A percentile compares a stretch with the other conserved stretches of the same genome.
Conservation (phyloP, 64 coral and sea anemone genomes). For the Catalaphyllia jardinei region DNA sequence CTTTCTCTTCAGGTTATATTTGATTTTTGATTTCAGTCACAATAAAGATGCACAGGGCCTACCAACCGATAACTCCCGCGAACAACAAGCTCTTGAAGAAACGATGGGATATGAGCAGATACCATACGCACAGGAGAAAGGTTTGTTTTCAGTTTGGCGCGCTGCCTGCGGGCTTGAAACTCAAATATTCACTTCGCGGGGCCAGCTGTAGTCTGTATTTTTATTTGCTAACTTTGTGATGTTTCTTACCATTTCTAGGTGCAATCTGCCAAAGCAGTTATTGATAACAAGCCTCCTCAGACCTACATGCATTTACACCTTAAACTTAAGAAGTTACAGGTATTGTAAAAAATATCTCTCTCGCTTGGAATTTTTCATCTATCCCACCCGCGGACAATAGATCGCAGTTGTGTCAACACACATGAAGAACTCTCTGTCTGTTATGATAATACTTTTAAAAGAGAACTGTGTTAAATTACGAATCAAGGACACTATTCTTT, state of each 20-base stretch:
- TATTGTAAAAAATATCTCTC: constrained; percentile 1
- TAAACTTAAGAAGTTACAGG: constrained; percentile 97
- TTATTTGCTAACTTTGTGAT: background rate
- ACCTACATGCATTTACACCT: constrained; percentile 99
- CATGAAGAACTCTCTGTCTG: background rate
- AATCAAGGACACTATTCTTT: background rate
- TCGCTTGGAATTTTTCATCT: background rate
- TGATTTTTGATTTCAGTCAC: constrained; percentile 3
- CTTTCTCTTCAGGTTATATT: constrained; percentile 14
- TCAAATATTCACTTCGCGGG: background rate
- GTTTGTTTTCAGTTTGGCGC: constrained; percentile 39
- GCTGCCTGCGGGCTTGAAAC: background rate
- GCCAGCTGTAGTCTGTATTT: background rate
- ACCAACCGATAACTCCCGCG: constrained; percentile 97
- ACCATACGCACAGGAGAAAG: constrained; percentile 92
- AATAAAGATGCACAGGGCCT: constrained; percentile 86
- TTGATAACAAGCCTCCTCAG: constrained; percentile 96
- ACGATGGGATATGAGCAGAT: constrained; percentile 97
- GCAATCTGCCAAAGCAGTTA: constrained; percentile 81
- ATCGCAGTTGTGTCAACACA: constrained; percentile 16
- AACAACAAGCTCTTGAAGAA: constrained; percentile 99
- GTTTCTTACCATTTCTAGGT: constrained; percentile 54
- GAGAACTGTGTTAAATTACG: background rate
- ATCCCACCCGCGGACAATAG: background rate
- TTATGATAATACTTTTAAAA: background rate